Conservation (phyloP, 2,113 vertebrate genomes). For the Stegostoma tigrinum region DNA sequence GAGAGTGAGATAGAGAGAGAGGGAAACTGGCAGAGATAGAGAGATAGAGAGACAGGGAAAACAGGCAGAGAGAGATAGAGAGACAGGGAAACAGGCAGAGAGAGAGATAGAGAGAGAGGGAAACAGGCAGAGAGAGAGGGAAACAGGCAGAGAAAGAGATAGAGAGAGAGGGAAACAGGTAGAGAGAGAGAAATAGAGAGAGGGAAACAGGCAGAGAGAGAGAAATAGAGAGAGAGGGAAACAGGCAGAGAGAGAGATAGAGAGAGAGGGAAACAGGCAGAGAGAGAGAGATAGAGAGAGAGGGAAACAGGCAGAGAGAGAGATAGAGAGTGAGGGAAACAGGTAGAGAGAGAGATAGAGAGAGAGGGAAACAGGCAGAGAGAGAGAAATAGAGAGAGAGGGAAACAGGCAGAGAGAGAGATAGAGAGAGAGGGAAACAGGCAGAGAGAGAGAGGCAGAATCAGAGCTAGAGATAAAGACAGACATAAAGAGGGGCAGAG, state of each 20-base stretch:
- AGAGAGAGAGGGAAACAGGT: too few relatives aligned
- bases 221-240: not conserved
- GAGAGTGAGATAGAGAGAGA: not conserved
- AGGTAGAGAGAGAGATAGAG: too few relatives aligned
- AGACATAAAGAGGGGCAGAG: not conserved
- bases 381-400: not conserved
- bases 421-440: not conserved
- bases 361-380: not conserved
- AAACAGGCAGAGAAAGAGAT: too few relatives aligned
- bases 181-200: not conserved
- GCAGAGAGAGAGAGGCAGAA: not conserved
- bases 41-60: too few relatives aligned
- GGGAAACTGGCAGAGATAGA: not conserved
- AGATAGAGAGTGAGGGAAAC: too few relatives aligned
- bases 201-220: too few relatives aligned
- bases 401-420: not conserved
- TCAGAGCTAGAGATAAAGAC: not conserved
- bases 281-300: not conserved
- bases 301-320: not conserved
- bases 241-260: too few relatives aligned
- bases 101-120: not conserved
- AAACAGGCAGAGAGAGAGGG: accelerated
- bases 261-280: not conserved
- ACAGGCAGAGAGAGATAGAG: too few relatives aligned
- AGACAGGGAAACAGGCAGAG: too few relatives aligned